Base-by-base conservation (phyloP, 2,113 vertebrate genomes). In the Alosa alosa region DNA sequence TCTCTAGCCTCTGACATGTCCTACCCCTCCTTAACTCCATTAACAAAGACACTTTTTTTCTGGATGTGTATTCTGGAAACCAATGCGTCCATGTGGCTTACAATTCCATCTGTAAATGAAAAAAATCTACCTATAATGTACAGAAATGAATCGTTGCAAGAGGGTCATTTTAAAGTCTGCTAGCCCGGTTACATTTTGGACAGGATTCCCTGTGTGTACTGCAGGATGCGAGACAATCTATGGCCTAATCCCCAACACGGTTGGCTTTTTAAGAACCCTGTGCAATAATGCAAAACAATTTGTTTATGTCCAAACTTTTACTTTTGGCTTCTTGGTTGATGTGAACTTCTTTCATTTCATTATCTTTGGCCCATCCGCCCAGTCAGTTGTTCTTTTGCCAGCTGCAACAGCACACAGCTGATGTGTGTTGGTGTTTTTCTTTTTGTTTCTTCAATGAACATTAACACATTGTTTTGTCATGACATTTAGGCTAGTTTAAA, bases 171-270 rank as follows among this genome's bases (percentile, higher is more conserved):
- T 36, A 41, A 78, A 39, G 13, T 78, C 49, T 44, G 88, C 84
- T 86, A 91, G 83, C 89, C 91, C 84, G 82, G 72, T 78, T 92
- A 92, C 91, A 86, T 90, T 90, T 94, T 78, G 72, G 72, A 78
- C 72, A 78, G 72, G 25, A 78, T 78, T 41, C 36, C 72, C 72
- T 36, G 31, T 39, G 36, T 78, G 31, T 17, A 45, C 60, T 3
- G 46, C 47, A 81, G 90, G 90, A 93, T 88, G 91, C 91, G 91
- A 93, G 93, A 93, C 92, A 93, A 94, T 95, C 92, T 81, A 91
- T 94, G 90, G 89, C 91, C 90, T 91, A 91, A 91, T 90, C 83
- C 89, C 87, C 86, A 82, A 83, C 85, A 90, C 92, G 90, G 90
- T 57, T n/a, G 90, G 90, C 47, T 41, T 72, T 91, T 93, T 90